A percentile compares a stretch with the other conserved stretches of the same genome.
Conservation (phyloP, 2,888 invertebrate species). For the Leptopilina syphax region DNA sequence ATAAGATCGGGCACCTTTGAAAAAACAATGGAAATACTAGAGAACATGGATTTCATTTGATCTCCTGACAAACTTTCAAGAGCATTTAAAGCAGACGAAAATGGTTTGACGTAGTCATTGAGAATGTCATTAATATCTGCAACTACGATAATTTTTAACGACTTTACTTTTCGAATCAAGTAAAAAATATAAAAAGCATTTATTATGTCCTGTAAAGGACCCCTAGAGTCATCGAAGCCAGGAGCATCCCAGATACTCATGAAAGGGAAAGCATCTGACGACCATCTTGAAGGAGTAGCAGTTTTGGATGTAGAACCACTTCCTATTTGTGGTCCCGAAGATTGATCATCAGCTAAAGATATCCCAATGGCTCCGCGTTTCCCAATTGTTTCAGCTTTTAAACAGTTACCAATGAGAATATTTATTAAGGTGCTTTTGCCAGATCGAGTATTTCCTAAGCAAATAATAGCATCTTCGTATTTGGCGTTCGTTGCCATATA, state of each 20-base stretch:
- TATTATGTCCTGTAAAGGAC: conserved; percentile 14
- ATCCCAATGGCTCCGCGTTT: too few species aligned
- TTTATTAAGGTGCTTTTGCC: too few species aligned
- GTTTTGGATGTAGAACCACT: too few species aligned
- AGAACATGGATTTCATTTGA: neutral
- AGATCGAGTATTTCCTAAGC: too few species aligned
- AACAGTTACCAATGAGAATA: too few species aligned
- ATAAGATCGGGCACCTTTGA: too few species aligned
- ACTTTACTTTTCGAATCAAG: conserved; percentile 11
- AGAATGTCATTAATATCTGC: conserved; percentile 10
- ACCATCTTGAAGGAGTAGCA: neutral
- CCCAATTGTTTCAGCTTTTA: too few species aligned
- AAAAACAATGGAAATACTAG: too few species aligned
- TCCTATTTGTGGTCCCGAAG: neutral
- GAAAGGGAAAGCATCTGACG: neutral
- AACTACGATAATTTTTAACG: conserved; percentile 23
- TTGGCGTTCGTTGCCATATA: too few species aligned
- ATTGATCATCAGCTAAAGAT: neutral
- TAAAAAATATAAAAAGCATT: conserved; percentile 26
- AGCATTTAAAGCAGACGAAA: neutral
- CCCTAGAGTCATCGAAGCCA: neutral
- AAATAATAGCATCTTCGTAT: too few species aligned
- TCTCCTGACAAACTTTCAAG: neutral
- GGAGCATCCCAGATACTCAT: neutral
- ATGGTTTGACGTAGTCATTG: neutral